A percentile compares a stretch with the other conserved stretches of the same genome.
Evolutionary conservation across 2,797 vertebrate species (phyloP).

Genomic region (Peromyscus melanophrys): DNA sequence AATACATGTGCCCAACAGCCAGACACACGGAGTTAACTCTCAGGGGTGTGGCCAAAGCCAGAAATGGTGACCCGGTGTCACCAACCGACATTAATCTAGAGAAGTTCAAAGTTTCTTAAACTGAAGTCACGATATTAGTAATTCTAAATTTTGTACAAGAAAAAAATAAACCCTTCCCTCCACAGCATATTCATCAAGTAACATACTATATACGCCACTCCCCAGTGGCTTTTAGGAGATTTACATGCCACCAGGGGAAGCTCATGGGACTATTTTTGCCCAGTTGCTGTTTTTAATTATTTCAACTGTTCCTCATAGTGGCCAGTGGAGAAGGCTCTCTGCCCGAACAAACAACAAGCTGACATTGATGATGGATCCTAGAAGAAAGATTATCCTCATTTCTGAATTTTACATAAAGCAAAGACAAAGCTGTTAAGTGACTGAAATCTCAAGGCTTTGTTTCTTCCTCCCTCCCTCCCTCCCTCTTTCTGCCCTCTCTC

Average conservation of each 20-base stretch:
- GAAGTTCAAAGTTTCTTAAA: slow-evolving; percentile 12
- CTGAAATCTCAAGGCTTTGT: neutral
- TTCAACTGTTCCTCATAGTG: neutral
- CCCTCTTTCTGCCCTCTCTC: neutral
- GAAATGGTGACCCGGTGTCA: neutral
- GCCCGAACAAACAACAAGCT: neutral
- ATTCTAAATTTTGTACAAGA: slow-evolving; percentile 15
- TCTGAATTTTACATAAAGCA: neutral
- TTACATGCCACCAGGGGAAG: neutral
- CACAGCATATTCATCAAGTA: neutral
- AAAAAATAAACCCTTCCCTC: neutral
- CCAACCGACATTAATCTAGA: neutral
- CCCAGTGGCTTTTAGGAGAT: neutral
- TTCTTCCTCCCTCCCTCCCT: too few relatives aligned
- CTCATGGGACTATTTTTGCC: neutral
- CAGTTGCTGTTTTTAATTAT: slow-evolving; percentile 28
- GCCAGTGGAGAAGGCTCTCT: neutral
- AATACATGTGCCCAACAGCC: neutral
- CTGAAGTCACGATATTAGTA: neutral
- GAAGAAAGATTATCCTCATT: neutral
- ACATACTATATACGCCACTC: neutral
- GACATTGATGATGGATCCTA: neutral
- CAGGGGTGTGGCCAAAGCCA: neutral
- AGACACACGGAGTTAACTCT: neutral
- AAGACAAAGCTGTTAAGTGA: neutral